Conservation (phyloP, 2,888 invertebrate genomes). For the Agonopterix arenella region DNA sequence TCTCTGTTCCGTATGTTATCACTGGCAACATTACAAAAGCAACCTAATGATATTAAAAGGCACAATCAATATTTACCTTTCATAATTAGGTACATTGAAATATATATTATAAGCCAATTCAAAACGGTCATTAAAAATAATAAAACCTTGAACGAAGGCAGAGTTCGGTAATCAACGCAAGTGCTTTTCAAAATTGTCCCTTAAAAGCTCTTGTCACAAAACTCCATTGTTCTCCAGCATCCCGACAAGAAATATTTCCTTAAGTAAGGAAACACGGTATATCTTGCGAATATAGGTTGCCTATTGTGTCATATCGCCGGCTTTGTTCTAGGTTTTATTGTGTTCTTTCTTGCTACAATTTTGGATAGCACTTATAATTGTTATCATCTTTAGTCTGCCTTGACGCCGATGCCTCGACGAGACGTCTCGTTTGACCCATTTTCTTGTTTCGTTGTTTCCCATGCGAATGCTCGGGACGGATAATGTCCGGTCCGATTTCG, state of each 20-base stretch:
- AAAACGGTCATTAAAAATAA: not conserved
- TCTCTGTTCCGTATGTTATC: too few species aligned
- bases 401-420: too few species aligned
- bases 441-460: too few species aligned
- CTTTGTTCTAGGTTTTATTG: not conserved
- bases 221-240: constrained; percentile 8
- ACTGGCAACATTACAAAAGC: too few species aligned
- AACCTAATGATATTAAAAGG: too few species aligned
- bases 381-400: not conserved
- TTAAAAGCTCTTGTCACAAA: constrained; percentile 9
- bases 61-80: too few species aligned
- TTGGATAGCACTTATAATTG: not conserved
- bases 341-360: not conserved
- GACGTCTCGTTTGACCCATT: too few species aligned
- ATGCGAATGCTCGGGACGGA: too few species aligned
- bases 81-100: too few species aligned
- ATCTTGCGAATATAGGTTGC: constrained; percentile 3
- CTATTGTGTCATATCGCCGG: constrained; percentile 7
- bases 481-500: too few species aligned
- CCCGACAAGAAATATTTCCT: constrained; percentile 3
- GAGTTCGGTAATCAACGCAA: constrained; percentile 9
- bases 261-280: constrained; percentile 1
- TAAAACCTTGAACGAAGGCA: constrained; percentile 1
- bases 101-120: too few species aligned
- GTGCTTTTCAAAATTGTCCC: constrained; percentile 13